Conservation (phyloP, 2,113 vertebrate genomes). For the Misgurnus anguillicaudatus region DNA sequence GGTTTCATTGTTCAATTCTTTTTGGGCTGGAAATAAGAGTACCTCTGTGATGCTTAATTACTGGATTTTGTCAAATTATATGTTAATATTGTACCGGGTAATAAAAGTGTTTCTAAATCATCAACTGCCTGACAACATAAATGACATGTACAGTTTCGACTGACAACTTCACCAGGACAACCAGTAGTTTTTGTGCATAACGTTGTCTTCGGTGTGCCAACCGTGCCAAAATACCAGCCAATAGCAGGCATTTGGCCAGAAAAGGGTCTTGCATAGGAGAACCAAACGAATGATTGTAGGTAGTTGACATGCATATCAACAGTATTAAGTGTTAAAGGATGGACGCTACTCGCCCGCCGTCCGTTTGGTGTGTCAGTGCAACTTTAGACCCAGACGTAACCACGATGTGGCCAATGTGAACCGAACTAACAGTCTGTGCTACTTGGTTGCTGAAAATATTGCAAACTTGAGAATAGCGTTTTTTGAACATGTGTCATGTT, state of each 20-base stretch:
- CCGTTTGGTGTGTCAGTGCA: no score
- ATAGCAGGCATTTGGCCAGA: neutral
- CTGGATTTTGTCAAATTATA: constrained; percentile 22
- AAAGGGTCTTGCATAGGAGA: neutral
- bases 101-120: constrained; percentile 18
- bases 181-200: neutral
- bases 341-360: no score
- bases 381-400: no score
- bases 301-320: neutral
- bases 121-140: neutral
- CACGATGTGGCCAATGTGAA: no score
- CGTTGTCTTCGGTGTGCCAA: neutral
- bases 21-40: neutral
- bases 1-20: constrained; percentile 8
- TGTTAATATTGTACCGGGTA: constrained; percentile 1
- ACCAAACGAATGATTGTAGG: neutral
- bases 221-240: neutral
- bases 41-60: constrained; percentile 27
- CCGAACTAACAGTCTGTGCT: no score
- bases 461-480: no score
- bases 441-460: no score
- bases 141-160: neutral
- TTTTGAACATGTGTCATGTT: neutral
- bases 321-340: neutral
- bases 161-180: neutral